A percentile compares a stretch with the other conserved stretches of the same genome.
Conservation (phyloP, 2,113 vertebrate species). For the Poeciliopsis prolifica region DNA sequence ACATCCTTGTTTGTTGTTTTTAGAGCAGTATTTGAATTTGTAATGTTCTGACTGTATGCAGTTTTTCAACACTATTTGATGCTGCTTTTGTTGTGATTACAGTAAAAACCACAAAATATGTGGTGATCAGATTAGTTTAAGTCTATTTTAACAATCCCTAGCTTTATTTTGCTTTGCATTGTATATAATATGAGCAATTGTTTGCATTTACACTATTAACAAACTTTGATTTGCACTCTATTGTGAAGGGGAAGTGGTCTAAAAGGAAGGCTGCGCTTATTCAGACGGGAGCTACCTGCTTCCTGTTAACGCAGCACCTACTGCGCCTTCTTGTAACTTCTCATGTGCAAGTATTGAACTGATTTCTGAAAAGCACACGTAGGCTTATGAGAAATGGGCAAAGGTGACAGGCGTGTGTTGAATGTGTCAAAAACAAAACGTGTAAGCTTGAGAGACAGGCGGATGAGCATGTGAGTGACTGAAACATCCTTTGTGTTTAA, state of each 20-base stretch:
- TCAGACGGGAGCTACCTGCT: slow-evolving; percentile 9
- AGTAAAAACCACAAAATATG: no score
- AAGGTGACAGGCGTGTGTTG: slow-evolving; percentile 16
- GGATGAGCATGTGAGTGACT: not conserved
- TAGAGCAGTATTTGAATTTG: no score
- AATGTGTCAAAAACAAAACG: not conserved
- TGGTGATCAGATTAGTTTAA: no score
- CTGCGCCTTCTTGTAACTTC: not conserved
- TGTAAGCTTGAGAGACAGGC: not conserved
- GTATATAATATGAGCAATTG: not conserved
- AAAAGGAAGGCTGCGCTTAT: not conserved
- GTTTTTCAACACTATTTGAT: no score
- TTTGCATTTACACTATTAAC: not conserved
- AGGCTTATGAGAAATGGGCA: slow-evolving; percentile 35
- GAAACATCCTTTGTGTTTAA: not conserved
- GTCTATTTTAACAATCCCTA: no score
- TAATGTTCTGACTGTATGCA: not conserved
- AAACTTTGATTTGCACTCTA: not conserved
- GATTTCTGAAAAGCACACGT: not conserved
- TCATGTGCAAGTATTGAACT: not conserved
- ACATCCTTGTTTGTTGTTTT: not conserved
- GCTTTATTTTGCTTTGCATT: no score
- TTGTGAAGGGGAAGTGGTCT: slow-evolving; percentile 31
- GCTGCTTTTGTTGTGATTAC: no score
- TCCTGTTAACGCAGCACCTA: slow-evolving; percentile 42